Evolutionary conservation across 2,113 vertebrate species (phyloP).

Genomic region (Plecotus auritus): DNA sequence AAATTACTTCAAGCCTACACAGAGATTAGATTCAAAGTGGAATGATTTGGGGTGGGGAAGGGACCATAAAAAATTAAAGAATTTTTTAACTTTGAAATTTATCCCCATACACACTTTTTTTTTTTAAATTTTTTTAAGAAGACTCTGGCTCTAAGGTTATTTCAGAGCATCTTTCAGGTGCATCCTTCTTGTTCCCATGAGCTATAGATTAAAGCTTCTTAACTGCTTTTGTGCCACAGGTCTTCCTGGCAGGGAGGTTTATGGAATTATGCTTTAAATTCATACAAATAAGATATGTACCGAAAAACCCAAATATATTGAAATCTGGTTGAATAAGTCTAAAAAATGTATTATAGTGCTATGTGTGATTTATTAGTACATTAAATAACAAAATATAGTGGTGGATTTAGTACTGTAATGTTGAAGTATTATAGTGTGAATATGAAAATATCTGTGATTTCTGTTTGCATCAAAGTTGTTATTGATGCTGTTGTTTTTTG

Average conservation of each 20-base stretch:
- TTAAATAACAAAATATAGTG: not conserved
- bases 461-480: not conserved
- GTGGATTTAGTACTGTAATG: not conserved
- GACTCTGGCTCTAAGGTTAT: not conserved
- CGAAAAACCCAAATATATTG: not conserved
- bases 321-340: slow-evolving; percentile 15
- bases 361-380: not conserved
- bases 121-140: not conserved
- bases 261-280: not conserved
- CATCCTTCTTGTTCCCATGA: not conserved
- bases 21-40: not conserved
- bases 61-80: not conserved
- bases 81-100: not conserved
- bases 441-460: not conserved
- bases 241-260: not conserved
- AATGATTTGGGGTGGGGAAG: not conserved
- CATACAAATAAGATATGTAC: not conserved
- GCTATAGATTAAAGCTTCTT: not conserved
- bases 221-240: not conserved
- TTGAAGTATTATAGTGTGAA: not conserved
- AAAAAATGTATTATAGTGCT: not conserved
- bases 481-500: not conserved
- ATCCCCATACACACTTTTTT: too few species aligned
- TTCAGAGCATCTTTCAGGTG: not conserved
- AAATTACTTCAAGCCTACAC: not conserved